These are phyloP conservation scores for Falco punctatus DNA, from an alignment of 2,113 vertebrate species.

Conservation along the genomic window DNA sequence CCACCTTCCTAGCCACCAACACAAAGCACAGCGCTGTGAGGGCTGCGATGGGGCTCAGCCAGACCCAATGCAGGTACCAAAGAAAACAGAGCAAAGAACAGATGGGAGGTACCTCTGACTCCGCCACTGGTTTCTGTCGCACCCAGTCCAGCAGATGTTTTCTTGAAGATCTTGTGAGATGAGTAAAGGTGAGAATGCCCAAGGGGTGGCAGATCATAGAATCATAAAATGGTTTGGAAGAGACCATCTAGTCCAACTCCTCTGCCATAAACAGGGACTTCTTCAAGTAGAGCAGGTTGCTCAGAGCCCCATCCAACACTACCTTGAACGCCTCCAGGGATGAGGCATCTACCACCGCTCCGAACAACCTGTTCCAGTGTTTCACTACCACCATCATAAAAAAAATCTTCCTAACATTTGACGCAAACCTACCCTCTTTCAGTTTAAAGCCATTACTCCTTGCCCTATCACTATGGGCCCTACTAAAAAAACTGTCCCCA, in stretches of 20 bases:
- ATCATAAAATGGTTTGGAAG: background rate
- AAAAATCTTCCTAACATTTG: background rate
- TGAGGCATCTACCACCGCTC: no score
- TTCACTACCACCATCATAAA: fast-evolving
- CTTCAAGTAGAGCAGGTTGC: background rate
- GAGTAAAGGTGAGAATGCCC: background rate
- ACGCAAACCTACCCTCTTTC: background rate
- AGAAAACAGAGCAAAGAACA: background rate
- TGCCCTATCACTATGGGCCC: background rate
- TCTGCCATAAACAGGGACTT: background rate
- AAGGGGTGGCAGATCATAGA: background rate
- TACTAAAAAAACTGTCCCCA: background rate
- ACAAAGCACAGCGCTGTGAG: no score
- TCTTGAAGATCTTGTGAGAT: background rate
- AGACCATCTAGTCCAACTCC: fast-evolving
- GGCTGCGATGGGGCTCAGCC: no score
- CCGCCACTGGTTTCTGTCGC: background rate
- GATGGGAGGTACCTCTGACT: background rate
- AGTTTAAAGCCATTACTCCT: background rate
- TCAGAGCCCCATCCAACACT: background rate
- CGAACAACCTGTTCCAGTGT: no score
- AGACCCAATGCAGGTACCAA: background rate
- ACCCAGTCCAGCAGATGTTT: background rate
- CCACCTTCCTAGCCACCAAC: no score
- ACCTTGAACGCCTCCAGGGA: no score